phyloP scores from a whole-genome alignment of 2,888 invertebrate species.

The Brachynemurus nebulosus region DNA sequence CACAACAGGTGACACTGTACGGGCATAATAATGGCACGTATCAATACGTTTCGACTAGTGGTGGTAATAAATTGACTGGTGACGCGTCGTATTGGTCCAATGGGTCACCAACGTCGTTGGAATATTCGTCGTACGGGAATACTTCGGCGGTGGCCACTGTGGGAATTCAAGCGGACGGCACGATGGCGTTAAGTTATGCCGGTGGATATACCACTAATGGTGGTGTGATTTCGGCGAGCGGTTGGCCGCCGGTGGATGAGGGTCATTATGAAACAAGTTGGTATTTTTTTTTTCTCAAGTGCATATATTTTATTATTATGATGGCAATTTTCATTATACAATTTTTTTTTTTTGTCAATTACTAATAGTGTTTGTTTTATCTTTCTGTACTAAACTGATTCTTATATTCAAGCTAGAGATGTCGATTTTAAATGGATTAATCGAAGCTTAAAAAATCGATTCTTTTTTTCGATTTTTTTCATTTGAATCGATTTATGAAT shows the following conservation, averaged over 20 bases:
- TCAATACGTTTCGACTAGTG: constrained; percentile 29
- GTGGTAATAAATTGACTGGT: constrained; percentile 21
- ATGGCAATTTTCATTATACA: too few species aligned
- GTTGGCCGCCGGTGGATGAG: not conserved
- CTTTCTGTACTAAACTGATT: too few species aligned
- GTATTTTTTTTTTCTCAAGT: not conserved
- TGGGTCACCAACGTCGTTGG: constrained; percentile 13
- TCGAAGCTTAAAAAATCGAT: too few species aligned
- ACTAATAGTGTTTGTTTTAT: too few species aligned
- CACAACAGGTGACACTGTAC: constrained; percentile 44
- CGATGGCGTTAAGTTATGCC: not conserved
- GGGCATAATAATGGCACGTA: constrained; percentile 35
- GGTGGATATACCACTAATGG: not conserved
- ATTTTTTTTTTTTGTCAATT: too few species aligned
- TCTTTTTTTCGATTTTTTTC: too few species aligned
- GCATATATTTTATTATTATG: not conserved
- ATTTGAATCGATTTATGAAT: too few species aligned
- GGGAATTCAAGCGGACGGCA: not conserved
- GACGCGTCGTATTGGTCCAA: constrained; percentile 18
- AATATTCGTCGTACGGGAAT: constrained; percentile 1
- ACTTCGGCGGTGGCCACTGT: not conserved
- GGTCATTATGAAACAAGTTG: not conserved
- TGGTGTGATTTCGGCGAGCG: not conserved
- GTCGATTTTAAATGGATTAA: too few species aligned
- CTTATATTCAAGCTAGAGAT: too few species aligned